Evolutionary conservation across 1,140 invertebrate genomes (phyloP).

Genomic region (Bombus sylvicola): DNA sequence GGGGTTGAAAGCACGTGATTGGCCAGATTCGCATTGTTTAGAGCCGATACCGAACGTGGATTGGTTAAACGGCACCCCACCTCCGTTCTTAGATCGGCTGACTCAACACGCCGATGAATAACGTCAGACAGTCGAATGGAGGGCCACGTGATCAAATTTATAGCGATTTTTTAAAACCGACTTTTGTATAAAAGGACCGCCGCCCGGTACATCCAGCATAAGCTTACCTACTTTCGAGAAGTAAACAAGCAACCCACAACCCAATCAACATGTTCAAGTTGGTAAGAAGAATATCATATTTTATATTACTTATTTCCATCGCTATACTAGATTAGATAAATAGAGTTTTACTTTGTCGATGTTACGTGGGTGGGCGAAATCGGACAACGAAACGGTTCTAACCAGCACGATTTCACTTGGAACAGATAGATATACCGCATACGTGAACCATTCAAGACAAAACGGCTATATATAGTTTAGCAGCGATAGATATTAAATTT

Average conservation of each 20-base stretch:
- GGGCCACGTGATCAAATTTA: constrained; percentile 73
- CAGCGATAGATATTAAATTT: not conserved
- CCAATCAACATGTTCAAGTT: constrained; percentile 82
- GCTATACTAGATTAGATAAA: not conserved
- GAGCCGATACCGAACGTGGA: constrained; percentile 43
- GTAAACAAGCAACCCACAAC: constrained; percentile 75
- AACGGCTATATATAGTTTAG: not conserved
- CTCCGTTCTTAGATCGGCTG: constrained; percentile 60
- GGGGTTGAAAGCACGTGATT: constrained; percentile 72
- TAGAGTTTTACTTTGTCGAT: too few species aligned
- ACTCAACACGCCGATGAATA: constrained; percentile 73
- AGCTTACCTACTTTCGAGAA: constrained; percentile 77
- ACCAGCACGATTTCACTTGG: not conserved
- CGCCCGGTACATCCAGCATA: constrained; percentile 65
- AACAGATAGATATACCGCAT: not conserved
- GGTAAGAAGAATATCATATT: constrained; percentile 73
- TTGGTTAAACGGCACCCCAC: constrained; percentile 57
- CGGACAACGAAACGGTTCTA: not conserved
- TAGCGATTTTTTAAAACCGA: constrained; percentile 73
- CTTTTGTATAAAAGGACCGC: constrained; percentile 77
- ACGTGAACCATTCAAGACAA: not conserved
- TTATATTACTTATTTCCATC: not conserved
- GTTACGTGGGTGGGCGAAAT: not conserved
- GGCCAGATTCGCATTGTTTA: constrained; percentile 58
- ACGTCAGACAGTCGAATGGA: constrained; percentile 72